Percentiles rank a stretch among this genome's conserved stretches.
These are phyloP conservation scores for Chrysotoxum bicinctum DNA, from an alignment of 2,888 invertebrate species.

Conservation along the genomic window DNA sequence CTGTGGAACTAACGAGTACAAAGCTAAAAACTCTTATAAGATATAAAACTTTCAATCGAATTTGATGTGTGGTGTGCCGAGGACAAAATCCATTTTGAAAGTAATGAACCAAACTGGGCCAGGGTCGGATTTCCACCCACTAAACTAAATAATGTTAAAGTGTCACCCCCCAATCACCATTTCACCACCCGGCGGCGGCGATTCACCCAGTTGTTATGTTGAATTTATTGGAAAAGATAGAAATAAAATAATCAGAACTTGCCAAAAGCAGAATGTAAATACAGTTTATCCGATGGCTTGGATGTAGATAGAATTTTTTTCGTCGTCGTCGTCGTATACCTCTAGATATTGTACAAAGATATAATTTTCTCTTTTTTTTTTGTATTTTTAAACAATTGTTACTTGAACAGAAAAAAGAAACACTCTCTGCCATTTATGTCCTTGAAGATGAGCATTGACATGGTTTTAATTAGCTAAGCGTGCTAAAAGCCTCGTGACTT, in stretches of 20 bases:
- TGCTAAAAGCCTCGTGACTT: constrained; percentile 32
- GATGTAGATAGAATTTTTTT: neutral
- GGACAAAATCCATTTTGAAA: constrained; percentile 35
- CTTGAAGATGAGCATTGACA: constrained; percentile 44
- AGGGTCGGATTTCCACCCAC: constrained; percentile 44
- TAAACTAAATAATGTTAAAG: constrained; percentile 12
- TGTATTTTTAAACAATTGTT: neutral
- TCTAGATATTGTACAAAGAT: neutral
- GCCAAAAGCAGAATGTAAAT: constrained; percentile 30
- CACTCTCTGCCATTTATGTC: constrained; percentile 11
- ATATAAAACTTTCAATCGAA: neutral
- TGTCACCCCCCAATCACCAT: constrained; percentile 10
- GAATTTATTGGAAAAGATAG: neutral
- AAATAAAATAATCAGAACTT: constrained; percentile 14
- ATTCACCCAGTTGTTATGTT: constrained; percentile 1
- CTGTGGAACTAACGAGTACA: too few species aligned
- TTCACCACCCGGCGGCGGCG: neutral
- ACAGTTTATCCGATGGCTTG: neutral
- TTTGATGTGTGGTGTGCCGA: constrained; percentile 11
- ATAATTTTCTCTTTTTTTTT: neutral
- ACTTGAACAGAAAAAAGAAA: neutral
- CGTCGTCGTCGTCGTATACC: too few species aligned
- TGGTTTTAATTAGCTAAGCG: constrained; percentile 34
- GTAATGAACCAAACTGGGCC: constrained; percentile 48
- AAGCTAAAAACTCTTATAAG: too few species aligned